Evolutionary conservation across 2,113 vertebrate species (phyloP).

Genomic region (Illadopsis cleaveri): DNA sequence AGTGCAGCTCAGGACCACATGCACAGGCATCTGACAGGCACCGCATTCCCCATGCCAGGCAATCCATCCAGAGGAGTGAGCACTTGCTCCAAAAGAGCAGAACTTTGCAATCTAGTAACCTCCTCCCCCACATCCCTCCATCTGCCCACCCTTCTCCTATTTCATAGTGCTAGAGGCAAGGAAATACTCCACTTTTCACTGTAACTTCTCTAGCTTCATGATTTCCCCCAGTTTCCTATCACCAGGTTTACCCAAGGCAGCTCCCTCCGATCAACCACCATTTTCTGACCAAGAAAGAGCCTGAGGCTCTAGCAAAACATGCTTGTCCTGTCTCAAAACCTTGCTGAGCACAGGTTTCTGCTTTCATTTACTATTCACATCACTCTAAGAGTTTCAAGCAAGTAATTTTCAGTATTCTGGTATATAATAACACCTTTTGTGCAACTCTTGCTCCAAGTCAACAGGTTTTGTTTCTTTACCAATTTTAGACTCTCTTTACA

Average conservation of each 20-base stretch:
- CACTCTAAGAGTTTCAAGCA: background rate
- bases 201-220: background rate
- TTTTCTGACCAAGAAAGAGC: background rate
- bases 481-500: background rate
- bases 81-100: background rate
- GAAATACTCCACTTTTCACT: background rate
- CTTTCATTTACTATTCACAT: background rate
- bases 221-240: background rate
- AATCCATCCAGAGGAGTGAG: background rate
- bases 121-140: background rate
- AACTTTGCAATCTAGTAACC: background rate
- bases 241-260: background rate
- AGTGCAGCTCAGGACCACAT: background rate
- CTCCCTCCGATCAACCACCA: background rate
- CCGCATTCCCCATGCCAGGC: background rate
- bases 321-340: background rate
- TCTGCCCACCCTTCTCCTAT: background rate
- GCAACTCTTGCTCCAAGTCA: background rate
- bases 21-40: background rate
- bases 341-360: background rate
- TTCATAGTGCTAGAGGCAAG: background rate
- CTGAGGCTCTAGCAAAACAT: background rate
- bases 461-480: background rate
- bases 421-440: background rate
- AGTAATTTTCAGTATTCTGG: background rate